Percentiles rank a stretch among this genome's conserved stretches.
Evolutionary conservation across 1,140 invertebrate genomes (phyloP).

Genomic region (Zaprionus capensis): DNA sequence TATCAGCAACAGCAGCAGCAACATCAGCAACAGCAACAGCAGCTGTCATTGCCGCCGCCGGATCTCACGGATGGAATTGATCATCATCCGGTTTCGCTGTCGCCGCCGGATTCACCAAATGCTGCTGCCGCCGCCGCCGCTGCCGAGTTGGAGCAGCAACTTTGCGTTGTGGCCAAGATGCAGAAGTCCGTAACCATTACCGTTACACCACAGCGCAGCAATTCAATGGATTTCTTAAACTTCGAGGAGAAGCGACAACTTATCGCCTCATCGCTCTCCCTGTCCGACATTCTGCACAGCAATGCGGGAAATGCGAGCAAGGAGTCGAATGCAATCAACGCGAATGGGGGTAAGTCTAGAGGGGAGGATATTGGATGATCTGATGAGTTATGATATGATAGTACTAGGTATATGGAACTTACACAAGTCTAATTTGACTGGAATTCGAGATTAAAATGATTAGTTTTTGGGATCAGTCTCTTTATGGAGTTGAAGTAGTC

Average conservation of each 20-base stretch:
- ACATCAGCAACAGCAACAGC: conserved; percentile 47
- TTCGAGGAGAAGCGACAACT: conserved; percentile 95
- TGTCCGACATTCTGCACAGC: conserved; percentile 93
- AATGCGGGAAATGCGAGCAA: conserved; percentile 80
- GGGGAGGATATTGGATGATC: too few species aligned
- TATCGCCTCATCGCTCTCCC: conserved; percentile 93
- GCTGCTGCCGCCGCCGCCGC: conserved; percentile 38
- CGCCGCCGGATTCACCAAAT: conserved; percentile 64
- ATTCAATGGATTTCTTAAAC: conserved; percentile 94
- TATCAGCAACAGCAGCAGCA: conserved; percentile 64
- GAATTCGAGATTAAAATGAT: too few species aligned
- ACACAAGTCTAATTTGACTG: too few species aligned
- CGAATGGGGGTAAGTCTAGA: conserved; percentile 60
- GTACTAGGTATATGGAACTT: too few species aligned
- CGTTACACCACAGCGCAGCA: conserved; percentile 90
- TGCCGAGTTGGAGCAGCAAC: conserved; percentile 66
- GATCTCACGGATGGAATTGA: conserved; percentile 56
- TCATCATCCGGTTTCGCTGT: conserved; percentile 64
- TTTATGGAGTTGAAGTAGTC: too few species aligned
- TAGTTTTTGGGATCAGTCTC: too few species aligned
- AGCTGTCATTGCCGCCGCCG: conserved; percentile 49
- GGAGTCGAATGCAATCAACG: conserved; percentile 56
- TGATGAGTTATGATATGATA: background rate
- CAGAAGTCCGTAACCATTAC: conserved; percentile 87
- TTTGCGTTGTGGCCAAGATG: conserved; percentile 84